Conservation (phyloP, 2,113 vertebrate genomes). For the Ia io region DNA sequence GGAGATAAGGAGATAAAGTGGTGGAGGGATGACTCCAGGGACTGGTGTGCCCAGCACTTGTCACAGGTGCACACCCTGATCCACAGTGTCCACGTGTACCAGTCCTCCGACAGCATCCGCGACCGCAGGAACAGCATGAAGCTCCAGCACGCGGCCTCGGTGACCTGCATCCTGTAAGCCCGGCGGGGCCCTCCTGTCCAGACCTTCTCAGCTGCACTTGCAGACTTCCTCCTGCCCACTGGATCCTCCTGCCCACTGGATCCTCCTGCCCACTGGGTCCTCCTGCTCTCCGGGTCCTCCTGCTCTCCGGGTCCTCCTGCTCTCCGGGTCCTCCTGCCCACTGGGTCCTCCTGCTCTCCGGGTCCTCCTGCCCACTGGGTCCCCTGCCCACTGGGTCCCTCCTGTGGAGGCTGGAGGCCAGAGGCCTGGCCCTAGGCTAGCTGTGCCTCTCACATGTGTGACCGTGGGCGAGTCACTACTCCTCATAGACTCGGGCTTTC, state of each 20-base stretch:
- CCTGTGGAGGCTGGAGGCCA: too few relatives aligned
- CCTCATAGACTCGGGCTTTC: neutral
- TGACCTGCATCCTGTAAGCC: constrained; percentile 95
- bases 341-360: neutral
- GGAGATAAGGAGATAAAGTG: neutral
- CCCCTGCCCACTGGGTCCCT: neutral
- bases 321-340: neutral
- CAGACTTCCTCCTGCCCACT: neutral
- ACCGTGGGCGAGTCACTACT: neutral
- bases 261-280: too few relatives aligned
- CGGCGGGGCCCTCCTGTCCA: neutral
- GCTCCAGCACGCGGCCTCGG: constrained; percentile 94
- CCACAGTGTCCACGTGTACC: constrained; percentile 96
- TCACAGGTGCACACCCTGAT: neutral
- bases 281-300: too few relatives aligned
- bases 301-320: neutral
- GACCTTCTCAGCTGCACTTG: neutral
- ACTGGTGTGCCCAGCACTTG: neutral
- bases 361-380: neutral
- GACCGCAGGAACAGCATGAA: constrained; percentile 99
- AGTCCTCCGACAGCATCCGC: constrained; percentile 98
- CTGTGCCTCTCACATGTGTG: neutral
- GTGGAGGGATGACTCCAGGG: neutral
- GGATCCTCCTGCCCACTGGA: neutral
- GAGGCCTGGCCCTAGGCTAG: neutral